Evolutionary conservation across 1,140 invertebrate genomes (phyloP).

Genomic region (Scaptomyza pallida): DNA sequence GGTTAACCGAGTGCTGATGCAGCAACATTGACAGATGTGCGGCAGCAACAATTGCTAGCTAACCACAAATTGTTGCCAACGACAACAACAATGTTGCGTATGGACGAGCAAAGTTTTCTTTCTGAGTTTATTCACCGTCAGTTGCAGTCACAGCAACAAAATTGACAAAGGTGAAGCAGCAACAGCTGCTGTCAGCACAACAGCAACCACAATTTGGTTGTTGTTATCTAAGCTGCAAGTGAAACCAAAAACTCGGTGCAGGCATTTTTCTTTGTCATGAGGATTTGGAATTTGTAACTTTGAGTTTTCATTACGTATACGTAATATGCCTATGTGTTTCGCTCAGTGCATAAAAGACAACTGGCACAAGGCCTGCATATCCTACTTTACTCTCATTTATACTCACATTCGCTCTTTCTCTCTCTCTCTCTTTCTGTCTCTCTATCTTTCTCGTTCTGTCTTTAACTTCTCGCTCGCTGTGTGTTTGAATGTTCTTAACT

Average conservation of each 20-base stretch:
- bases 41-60: no score
- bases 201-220: not conserved
- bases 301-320: no score
- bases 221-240: not conserved
- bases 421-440: not conserved
- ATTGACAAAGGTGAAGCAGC: not conserved
- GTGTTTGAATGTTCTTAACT: not conserved
- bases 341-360: constrained; percentile 3
- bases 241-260: no score
- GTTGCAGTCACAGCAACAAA: no score
- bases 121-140: no score
- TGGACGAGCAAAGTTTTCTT: no score
- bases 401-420: not conserved
- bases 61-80: no score
- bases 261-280: no score
- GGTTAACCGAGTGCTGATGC: not conserved
- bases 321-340: not conserved
- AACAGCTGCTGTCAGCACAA: not conserved
- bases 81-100: no score
- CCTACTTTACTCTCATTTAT: not conserved
- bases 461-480: not conserved
- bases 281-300: no score
- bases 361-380: constrained; percentile 34
- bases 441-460: not conserved
- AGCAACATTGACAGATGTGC: no score